These are phyloP conservation scores for Hemibagrus wyckioides DNA, from an alignment of 2,113 vertebrate genomes.

Conservation along the genomic window DNA sequence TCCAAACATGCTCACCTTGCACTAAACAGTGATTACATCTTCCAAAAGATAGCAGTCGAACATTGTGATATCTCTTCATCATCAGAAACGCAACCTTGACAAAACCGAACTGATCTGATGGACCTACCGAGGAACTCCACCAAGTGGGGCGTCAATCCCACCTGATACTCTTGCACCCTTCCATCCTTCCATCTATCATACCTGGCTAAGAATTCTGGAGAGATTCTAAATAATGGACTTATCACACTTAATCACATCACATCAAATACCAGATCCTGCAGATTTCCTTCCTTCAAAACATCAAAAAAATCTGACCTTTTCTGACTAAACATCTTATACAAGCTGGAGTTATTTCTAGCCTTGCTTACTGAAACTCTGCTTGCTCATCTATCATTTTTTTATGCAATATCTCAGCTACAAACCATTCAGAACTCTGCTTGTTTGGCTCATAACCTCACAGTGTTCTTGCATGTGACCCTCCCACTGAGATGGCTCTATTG, in stretches of 20 bases:
- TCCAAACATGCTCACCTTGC: background rate
- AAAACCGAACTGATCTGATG: background rate
- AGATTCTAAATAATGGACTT: background rate
- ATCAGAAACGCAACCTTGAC: background rate
- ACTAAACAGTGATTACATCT: background rate
- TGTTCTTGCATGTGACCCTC: slow-evolving; percentile 1
- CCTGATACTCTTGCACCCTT: background rate
- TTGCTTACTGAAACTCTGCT: background rate
- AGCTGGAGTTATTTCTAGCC: background rate
- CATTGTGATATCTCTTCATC: background rate
- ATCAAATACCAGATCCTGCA: background rate
- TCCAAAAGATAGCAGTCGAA: background rate
- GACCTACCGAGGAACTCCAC: too few species aligned
- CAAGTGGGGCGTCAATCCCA: background rate
- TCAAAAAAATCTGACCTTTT: background rate
- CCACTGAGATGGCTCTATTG: background rate
- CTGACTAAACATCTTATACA: slow-evolving; percentile 2
- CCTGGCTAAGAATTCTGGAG: background rate
- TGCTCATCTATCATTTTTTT: background rate
- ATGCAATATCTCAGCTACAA: background rate
- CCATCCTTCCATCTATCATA: background rate
- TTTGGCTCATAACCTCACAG: background rate
- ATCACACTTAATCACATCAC: background rate
- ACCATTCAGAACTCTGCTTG: background rate
- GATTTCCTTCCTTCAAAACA: background rate